Evolutionary conservation across 2,888 invertebrate species (phyloP).

Genomic region (Monoplex corrugatus): DNA sequence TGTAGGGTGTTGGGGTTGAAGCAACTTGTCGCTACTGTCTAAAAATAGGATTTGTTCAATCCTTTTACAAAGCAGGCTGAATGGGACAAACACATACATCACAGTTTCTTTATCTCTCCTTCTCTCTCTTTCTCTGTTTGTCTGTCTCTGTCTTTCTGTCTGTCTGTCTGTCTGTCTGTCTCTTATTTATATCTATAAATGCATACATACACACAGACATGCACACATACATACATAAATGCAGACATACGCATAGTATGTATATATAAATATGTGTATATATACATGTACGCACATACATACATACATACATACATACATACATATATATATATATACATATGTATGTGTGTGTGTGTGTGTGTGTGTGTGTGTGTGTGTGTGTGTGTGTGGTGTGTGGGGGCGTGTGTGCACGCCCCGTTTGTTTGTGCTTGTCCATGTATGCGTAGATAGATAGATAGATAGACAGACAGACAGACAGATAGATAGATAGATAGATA

Average conservation of each 20-base stretch:
- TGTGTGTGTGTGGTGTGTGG: too few species aligned
- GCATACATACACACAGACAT: background rate
- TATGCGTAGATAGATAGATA: too few species aligned
- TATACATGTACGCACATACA: background rate
- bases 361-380: too few species aligned
- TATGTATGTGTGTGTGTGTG: background rate
- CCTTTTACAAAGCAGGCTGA: too few species aligned
- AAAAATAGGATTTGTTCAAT: too few species aligned
- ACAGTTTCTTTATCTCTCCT: too few species aligned
- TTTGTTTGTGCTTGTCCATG: too few species aligned
- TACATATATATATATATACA: background rate
- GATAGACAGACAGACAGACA: background rate
- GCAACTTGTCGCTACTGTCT: too few species aligned
- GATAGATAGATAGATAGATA: background rate
- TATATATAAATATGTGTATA: background rate
- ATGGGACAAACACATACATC: background rate
- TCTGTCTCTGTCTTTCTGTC: constrained; percentile 10
- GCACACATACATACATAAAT: background rate
- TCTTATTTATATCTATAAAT: background rate
- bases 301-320: constrained; percentile 33
- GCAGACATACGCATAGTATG: background rate
- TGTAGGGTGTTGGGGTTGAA: too few species aligned
- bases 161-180: constrained; percentile 19
- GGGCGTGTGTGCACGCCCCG: too few species aligned
- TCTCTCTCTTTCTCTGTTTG: too few species aligned